These are phyloP conservation scores for Eupsilia transversa DNA, from an alignment of 2,888 invertebrate genomes.

Conservation along the genomic window DNA sequence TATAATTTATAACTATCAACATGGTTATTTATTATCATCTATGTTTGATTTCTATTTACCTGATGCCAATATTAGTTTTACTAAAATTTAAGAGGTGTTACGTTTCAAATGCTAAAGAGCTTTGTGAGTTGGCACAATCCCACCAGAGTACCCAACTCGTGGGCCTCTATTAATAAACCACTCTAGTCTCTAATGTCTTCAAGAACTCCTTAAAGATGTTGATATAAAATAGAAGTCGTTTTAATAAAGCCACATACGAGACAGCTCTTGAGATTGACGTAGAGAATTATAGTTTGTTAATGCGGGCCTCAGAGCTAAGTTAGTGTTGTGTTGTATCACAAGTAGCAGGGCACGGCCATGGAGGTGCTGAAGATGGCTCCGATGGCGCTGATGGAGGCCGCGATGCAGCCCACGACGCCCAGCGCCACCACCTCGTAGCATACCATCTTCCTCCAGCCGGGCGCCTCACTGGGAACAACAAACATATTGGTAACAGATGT, in stretches of 20 bases:
- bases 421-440: constrained; percentile 91
- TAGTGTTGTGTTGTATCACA: constrained; percentile 64
- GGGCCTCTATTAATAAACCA: not conserved
- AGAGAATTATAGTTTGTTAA: constrained; percentile 2
- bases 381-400: constrained; percentile 91
- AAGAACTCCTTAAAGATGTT: not conserved
- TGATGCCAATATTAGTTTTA: not conserved
- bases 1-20: not conserved
- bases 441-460: constrained; percentile 90
- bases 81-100: not conserved
- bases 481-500: not conserved
- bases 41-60: not conserved
- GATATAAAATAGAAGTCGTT: not conserved
- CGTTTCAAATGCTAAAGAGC: not conserved
- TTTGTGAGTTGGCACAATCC: not conserved
- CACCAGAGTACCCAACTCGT: too few relatives aligned
- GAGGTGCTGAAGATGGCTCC: constrained; percentile 89
- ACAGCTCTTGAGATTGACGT: not conserved
- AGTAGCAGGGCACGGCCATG: constrained; percentile 83
- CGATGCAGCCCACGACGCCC: constrained; percentile 91
- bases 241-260: not conserved
- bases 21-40: constrained; percentile 13
- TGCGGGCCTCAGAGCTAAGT: constrained; percentile 6
- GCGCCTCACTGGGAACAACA: constrained; percentile 86
- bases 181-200: not conserved